phyloP scores from a whole-genome alignment of 2,888 invertebrate genomes.

The Tridacna crocea region DNA sequence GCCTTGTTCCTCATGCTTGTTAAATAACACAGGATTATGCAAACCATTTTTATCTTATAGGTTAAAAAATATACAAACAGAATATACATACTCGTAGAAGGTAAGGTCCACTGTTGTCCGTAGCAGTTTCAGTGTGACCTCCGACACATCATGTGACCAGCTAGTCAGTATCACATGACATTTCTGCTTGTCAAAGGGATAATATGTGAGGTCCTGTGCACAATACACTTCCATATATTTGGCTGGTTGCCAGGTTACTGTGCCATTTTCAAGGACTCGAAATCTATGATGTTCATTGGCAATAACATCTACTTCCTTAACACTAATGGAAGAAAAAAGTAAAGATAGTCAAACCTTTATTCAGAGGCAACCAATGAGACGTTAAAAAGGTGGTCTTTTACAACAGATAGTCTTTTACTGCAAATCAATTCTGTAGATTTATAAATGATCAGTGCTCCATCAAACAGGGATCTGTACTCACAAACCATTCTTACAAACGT shows the following conservation, averaged over 20 bases:
- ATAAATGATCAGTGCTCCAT: too few relatives aligned
- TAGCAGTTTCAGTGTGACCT: slow-evolving; percentile 17
- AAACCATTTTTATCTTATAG: too few relatives aligned
- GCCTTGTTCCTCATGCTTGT: too few relatives aligned
- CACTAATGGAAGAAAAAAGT: slow-evolving; percentile 9
- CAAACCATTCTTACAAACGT: too few relatives aligned
- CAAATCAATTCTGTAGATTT: too few relatives aligned
- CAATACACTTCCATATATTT: slow-evolving; percentile 42
- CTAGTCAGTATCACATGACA: slow-evolving; percentile 46
- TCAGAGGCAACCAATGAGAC: too few relatives aligned
- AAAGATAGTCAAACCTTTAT: too few relatives aligned
- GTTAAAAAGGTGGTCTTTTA: too few relatives aligned
- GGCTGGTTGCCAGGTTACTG: slow-evolving; percentile 39
- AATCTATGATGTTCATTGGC: slow-evolving; percentile 25
- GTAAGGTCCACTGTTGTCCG: slow-evolving; percentile 28
- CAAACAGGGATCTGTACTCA: too few relatives aligned
- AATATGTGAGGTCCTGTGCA: slow-evolving; percentile 44
- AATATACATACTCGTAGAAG: slow-evolving; percentile 43
- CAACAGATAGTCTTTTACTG: too few relatives aligned
- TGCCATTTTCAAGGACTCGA: slow-evolving; percentile 9
- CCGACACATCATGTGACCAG: slow-evolving; percentile 36
- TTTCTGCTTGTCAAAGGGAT: slow-evolving; percentile 56
- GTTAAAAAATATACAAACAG: too few relatives aligned
- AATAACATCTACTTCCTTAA: slow-evolving; percentile 7
- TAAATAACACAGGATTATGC: too few relatives aligned